A percentile compares a stretch with the other conserved stretches of the same genome.
Evolutionary conservation across 2,797 vertebrate genomes (phyloP).

Genomic region (Rhinogobio ventralis): DNA sequence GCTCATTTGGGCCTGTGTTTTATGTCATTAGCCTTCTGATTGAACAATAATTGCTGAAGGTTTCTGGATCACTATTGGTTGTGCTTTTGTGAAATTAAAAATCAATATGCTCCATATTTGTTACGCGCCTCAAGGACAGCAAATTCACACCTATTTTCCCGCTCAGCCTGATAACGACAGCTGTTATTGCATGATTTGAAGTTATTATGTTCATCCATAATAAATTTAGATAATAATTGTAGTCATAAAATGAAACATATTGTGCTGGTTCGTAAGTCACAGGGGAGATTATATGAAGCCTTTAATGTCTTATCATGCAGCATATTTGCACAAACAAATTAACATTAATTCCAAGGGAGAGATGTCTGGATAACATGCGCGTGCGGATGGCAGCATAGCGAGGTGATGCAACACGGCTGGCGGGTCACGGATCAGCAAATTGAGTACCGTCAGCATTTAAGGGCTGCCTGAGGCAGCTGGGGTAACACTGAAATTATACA

Average conservation of each 20-base stretch:
- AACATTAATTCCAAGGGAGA: constrained; percentile 64
- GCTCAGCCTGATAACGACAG: constrained; percentile 38
- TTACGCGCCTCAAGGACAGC: constrained; percentile 34
- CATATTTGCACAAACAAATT: constrained; percentile 47
- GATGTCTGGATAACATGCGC: constrained; percentile 53
- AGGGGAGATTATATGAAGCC: constrained; percentile 27
- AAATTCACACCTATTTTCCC: constrained; percentile 52
- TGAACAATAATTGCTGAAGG: constrained; percentile 62
- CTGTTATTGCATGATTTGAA: constrained; percentile 49
- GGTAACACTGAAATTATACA: constrained; percentile 84
- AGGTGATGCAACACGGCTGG: constrained; percentile 51
- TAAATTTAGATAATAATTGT: constrained; percentile 54
- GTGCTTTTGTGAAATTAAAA: constrained; percentile 61
- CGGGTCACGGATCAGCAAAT: constrained; percentile 71
- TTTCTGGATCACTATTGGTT: constrained; percentile 58
- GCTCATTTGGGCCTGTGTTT: constrained; percentile 46
- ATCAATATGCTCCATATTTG: constrained; percentile 64
- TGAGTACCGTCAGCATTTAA: constrained; percentile 77
- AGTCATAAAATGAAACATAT: constrained; percentile 30
- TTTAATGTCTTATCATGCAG: constrained; percentile 16
- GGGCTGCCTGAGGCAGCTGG: constrained; percentile 75
- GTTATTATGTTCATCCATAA: constrained; percentile 51
- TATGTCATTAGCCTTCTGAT: constrained; percentile 57
- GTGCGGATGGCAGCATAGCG: constrained; percentile 52
- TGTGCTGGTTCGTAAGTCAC: constrained; percentile 15